Evolutionary conservation across 64 coral and sea anemone species (phyloP).

Genomic region (Stichodactyla helianthus): DNA sequence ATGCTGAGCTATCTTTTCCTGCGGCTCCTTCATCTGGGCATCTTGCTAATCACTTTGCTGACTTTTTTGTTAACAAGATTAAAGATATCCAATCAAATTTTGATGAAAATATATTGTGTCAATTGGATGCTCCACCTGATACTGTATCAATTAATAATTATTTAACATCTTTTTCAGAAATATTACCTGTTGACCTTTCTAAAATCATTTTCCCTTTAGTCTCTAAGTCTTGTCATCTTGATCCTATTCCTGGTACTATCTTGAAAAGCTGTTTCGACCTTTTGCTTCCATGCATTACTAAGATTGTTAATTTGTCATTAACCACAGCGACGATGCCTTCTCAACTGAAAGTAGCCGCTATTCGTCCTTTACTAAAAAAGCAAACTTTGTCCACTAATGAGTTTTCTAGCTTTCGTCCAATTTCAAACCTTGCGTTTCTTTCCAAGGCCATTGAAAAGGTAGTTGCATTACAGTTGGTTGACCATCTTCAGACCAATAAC

Average conservation of each 20-base stretch:
- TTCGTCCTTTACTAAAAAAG: slow-evolving; percentile 26
- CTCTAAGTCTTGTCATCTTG: no score
- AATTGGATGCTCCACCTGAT: no score
- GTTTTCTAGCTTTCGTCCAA: not conserved
- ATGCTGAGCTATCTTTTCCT: not conserved
- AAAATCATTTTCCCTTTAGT: no score
- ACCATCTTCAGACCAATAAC: not conserved
- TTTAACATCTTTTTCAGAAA: slow-evolving; percentile 1
- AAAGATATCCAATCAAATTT: not conserved
- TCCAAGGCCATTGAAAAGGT: slow-evolving; percentile 1
- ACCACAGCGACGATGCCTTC: not conserved
- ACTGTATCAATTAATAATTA: not conserved
- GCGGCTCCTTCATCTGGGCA: not conserved
- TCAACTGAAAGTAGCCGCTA: slow-evolving; percentile 33
- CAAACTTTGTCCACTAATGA: not conserved
- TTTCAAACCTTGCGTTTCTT: slow-evolving; percentile 31
- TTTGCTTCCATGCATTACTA: not conserved
- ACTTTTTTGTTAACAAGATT: slow-evolving; percentile 3
- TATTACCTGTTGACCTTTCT: not conserved
- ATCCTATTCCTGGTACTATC: no score
- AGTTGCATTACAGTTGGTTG: not conserved
- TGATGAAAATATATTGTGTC: not conserved
- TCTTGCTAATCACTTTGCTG: not conserved
- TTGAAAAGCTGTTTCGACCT: slow-evolving; percentile 15
- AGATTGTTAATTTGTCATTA: slow-evolving; percentile 26